These are phyloP conservation scores for Isotomurus palustris DNA, from an alignment of 2,888 invertebrate genomes.

Conservation along the genomic window DNA sequence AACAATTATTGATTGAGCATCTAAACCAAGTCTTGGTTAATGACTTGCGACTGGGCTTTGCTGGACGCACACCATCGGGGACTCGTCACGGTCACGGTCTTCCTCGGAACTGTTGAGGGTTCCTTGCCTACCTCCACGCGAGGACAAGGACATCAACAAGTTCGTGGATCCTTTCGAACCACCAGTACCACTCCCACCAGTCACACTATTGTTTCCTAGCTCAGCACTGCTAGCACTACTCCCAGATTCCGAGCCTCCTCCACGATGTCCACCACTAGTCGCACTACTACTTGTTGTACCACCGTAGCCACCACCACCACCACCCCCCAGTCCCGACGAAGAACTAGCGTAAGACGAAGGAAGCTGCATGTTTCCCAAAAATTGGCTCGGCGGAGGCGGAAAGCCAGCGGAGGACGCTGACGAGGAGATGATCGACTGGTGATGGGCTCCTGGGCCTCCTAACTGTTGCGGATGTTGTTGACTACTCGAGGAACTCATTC, in stretches of 20 bases:
- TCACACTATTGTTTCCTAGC: slow-evolving; percentile 27
- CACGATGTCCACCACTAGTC: slow-evolving; percentile 27
- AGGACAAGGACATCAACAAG: slow-evolving; percentile 43
- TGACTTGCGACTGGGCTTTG: slow-evolving; percentile 88
- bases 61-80: slow-evolving; percentile 83
- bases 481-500: slow-evolving; percentile 31
- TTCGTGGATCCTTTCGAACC: slow-evolving; percentile 32
- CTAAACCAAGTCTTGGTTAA: slow-evolving; percentile 52
- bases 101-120: slow-evolving; percentile 44
- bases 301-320: slow-evolving; percentile 22
- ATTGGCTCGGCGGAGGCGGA: slow-evolving; percentile 43
- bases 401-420: slow-evolving; percentile 31
- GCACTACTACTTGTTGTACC: slow-evolving; percentile 27
- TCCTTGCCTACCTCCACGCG: slow-evolving; percentile 36
- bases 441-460: too few species aligned
- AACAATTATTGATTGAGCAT: slow-evolving; percentile 43
- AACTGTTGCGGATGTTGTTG: slow-evolving; percentile 36
- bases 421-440: too few species aligned
- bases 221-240: slow-evolving; percentile 45
- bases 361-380: slow-evolving; percentile 40
- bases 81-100: slow-evolving; percentile 60
- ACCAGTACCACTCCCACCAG: slow-evolving; percentile 15
- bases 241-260: slow-evolving; percentile 40
- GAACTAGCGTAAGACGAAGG: slow-evolving; percentile 35
- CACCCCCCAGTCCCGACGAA: neutral